These are phyloP conservation scores for Rhamnusium bicolor DNA, from an alignment of 2,888 invertebrate species.

Conservation along the genomic window DNA sequence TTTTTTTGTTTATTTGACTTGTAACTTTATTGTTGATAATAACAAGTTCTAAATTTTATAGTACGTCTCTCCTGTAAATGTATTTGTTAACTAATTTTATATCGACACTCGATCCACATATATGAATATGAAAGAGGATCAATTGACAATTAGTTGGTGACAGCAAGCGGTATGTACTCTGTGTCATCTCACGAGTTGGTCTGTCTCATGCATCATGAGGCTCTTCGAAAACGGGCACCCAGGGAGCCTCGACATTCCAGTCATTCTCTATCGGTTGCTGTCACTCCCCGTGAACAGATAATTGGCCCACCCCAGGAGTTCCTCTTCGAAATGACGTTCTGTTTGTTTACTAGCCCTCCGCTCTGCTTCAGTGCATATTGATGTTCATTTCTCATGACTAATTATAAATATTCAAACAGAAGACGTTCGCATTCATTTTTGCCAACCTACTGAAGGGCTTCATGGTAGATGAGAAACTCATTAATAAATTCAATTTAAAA, in stretches of 20 bases:
- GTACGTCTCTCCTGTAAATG: no score
- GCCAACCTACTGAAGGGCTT: conserved; percentile 39
- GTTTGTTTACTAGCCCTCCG: conserved; percentile 66
- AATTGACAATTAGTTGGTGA: conserved; percentile 45
- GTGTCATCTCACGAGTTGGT: conserved; percentile 61
- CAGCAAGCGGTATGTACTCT: conserved; percentile 41
- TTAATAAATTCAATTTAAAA: conserved; percentile 44
- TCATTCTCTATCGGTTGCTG: conserved; percentile 68
- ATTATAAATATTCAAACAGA: conserved; percentile 43
- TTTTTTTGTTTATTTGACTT: no score
- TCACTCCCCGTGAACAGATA: conserved; percentile 72
- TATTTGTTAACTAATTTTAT: no score
- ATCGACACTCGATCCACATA: no score
- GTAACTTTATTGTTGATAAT: no score
- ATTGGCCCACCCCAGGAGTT: conserved; percentile 73
- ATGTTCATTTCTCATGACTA: conserved; percentile 48
- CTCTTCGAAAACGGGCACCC: conserved; percentile 58
- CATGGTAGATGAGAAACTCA: conserved; percentile 22
- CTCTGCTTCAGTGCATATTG: conserved; percentile 7
- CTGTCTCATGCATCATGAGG: conserved; percentile 64
- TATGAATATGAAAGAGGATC: conserved; percentile 31
- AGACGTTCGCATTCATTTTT: conserved; percentile 54
- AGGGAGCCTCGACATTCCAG: conserved; percentile 67
- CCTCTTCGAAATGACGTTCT: conserved; percentile 63
- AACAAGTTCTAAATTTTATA: no score